Evolutionary conservation across 1,140 invertebrate species (phyloP).

Genomic region (Atta colombica): DNA sequence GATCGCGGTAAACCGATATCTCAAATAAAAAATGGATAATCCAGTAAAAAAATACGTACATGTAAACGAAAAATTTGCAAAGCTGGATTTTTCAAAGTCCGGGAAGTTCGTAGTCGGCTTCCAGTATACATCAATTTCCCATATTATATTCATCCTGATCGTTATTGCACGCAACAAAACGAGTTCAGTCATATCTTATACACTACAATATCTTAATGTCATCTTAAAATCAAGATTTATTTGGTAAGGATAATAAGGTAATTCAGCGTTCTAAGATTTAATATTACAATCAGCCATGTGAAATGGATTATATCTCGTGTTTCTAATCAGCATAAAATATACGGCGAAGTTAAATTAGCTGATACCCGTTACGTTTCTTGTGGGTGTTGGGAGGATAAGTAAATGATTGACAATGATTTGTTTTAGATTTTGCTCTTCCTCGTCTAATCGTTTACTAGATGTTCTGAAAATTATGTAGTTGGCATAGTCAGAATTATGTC

Average conservation of each 20-base stretch:
- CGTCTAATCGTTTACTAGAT: conserved; percentile 35
- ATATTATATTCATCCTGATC: conserved; percentile 7
- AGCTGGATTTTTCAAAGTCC: conserved; percentile 29
- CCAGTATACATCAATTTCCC: background rate
- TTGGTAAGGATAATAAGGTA: conserved; percentile 18
- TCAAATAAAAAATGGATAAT: conserved; percentile 49
- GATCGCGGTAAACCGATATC: conserved; percentile 45
- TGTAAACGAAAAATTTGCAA: conserved; percentile 33
- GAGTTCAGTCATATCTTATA: background rate
- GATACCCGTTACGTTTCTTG: conserved; percentile 24
- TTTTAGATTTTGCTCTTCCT: conserved; percentile 16
- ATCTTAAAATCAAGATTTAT: background rate
- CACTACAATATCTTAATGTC: conserved; percentile 20
- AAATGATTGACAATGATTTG: conserved; percentile 49
- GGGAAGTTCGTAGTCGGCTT: conserved; percentile 2
- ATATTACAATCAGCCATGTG: conserved; percentile 47
- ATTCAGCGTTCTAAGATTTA: conserved; percentile 31
- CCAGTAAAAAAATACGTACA: background rate
- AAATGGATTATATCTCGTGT: conserved; percentile 52
- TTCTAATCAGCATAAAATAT: conserved; percentile 62
- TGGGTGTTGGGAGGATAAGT: conserved; percentile 37
- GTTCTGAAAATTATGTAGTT: conserved; percentile 22
- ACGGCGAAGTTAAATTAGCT: conserved; percentile 54
- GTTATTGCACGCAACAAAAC: background rate
- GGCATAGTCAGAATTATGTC: conserved; percentile 9